Percentiles rank a stretch among this genome's conserved stretches.
Conservation (phyloP, 2,888 invertebrate species). For the Octodonta nipae region DNA sequence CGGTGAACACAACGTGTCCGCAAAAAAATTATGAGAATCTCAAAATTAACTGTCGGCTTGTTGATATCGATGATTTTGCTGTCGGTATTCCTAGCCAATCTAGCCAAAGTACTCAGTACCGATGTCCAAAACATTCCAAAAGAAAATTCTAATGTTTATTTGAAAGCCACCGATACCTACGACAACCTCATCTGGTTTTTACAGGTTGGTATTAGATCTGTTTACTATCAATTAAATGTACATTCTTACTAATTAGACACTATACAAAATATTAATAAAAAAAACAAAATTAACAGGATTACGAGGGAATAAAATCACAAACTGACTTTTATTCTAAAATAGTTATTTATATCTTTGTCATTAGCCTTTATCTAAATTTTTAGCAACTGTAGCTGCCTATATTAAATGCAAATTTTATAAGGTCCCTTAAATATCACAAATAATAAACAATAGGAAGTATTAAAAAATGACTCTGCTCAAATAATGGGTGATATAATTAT, state of each 20-base stretch:
- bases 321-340: too few relatives aligned
- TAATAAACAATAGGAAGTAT: too few relatives aligned
- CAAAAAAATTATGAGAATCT: slow-evolving; percentile 43
- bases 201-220: slow-evolving; percentile 41
- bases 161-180: slow-evolving; percentile 42
- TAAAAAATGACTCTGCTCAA: too few relatives aligned
- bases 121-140: slow-evolving; percentile 30
- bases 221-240: slow-evolving; percentile 3
- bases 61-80: slow-evolving; percentile 49
- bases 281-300: too few relatives aligned
- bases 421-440: too few relatives aligned
- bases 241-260: neutral
- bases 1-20: slow-evolving; percentile 3
- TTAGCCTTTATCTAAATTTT: too few relatives aligned
- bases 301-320: too few relatives aligned
- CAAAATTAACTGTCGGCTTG: slow-evolving; percentile 47
- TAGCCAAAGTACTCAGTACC: slow-evolving; percentile 52
- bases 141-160: slow-evolving; percentile 22
- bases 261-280: too few relatives aligned
- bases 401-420: too few relatives aligned
- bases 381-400: too few relatives aligned
- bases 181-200: slow-evolving; percentile 62
- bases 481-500: neutral
- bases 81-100: slow-evolving; percentile 54
- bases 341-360: too few relatives aligned